Conservation (phyloP, 2,113 vertebrate species). For the Bolborhynchus lineola region DNA sequence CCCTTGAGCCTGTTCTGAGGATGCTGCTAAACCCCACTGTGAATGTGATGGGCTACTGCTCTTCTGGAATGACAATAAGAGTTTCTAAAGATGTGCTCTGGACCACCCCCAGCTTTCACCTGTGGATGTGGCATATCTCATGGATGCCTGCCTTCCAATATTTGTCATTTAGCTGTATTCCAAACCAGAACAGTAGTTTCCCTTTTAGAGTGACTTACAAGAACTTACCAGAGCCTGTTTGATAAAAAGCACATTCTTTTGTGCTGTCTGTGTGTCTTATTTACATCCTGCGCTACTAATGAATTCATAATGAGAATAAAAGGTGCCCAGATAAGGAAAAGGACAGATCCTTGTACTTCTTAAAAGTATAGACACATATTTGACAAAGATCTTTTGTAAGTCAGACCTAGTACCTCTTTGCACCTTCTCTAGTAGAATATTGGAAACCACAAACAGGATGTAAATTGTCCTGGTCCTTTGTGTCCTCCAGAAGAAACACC, state of each 20-base stretch:
- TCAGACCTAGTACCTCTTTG: background rate
- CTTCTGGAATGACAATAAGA: background rate
- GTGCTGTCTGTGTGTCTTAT: background rate
- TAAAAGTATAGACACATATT: background rate
- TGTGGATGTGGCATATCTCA: background rate
- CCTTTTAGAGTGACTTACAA: background rate
- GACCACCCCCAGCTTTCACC: background rate
- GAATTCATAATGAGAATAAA: conserved; percentile 21
- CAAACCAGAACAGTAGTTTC: background rate
- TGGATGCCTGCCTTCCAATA: background rate
- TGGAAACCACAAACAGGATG: background rate
- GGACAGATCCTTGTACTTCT: background rate
- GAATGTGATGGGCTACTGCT: background rate
- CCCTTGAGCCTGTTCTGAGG: background rate
- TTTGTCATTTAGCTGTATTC: background rate
- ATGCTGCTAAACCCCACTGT: background rate
- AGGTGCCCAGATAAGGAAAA: background rate
- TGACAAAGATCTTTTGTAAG: background rate
- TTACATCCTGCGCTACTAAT: background rate
- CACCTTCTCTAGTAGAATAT: background rate
- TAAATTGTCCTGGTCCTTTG: background rate
- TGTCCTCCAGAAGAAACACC: background rate
- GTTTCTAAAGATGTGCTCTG: background rate
- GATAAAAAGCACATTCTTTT: background rate
- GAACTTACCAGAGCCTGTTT: background rate